Conservation (phyloP, 1,140 invertebrate species). For the Parapsyche elsis region DNA sequence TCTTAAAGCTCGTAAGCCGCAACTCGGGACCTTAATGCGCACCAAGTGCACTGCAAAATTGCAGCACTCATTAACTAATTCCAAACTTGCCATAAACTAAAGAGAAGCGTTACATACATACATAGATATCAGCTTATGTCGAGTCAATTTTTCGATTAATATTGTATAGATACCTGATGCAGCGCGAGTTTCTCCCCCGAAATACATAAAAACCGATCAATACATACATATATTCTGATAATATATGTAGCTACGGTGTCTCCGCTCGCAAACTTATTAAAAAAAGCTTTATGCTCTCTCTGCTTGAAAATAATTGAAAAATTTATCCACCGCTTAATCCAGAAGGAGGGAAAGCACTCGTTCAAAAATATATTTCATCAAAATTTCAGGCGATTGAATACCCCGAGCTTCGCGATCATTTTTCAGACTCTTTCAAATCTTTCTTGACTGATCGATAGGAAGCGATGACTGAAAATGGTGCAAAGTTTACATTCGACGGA, state of each 20-base stretch:
- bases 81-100: neutral
- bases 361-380: neutral
- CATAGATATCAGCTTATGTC: too few relatives aligned
- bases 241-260: too few relatives aligned
- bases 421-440: too few relatives aligned
- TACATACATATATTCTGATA: too few relatives aligned
- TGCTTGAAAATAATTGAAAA: slow-evolving; percentile 18
- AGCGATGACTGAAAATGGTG: neutral
- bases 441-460: neutral
- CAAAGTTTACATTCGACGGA: neutral
- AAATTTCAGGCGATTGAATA: neutral
- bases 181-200: too few relatives aligned
- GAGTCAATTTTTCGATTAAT: too few relatives aligned
- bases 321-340: slow-evolving; percentile 10
- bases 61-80: neutral
- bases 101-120: too few relatives aligned
- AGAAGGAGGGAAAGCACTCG: neutral
- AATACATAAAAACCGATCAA: too few relatives aligned
- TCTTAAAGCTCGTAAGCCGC: neutral
- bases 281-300: too few relatives aligned
- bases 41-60: neutral
- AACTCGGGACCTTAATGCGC: neutral
- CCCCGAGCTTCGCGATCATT: neutral
- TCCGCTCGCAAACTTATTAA: too few relatives aligned
- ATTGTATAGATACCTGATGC: too few relatives aligned